A percentile compares a stretch with the other conserved stretches of the same genome.
These are phyloP conservation scores for Drosophila mettleri DNA, from an alignment of 2,888 invertebrate genomes.

Conservation along the genomic window DNA sequence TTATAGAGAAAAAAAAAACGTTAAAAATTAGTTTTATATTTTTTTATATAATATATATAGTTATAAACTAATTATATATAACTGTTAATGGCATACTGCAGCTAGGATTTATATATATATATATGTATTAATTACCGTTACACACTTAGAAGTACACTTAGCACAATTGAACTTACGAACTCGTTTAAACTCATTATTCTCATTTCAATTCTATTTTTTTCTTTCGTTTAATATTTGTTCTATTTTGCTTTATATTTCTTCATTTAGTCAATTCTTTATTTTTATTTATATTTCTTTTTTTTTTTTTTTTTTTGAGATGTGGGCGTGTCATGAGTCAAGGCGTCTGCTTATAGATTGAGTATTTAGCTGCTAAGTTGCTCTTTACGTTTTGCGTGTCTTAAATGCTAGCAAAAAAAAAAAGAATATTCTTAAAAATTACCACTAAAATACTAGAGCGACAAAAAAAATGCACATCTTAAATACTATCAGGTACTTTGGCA, in stretches of 20 bases:
- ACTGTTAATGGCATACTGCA: constrained; percentile 57
- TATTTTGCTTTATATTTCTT: constrained; percentile 2
- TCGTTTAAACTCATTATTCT: constrained; percentile 10
- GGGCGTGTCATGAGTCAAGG: constrained; percentile 74
- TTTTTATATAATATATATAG: constrained; percentile 16
- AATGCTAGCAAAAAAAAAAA: constrained; percentile 22
- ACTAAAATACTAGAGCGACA: constrained; percentile 25
- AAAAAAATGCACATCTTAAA: constrained; percentile 62
- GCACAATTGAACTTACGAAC: constrained; percentile 66
- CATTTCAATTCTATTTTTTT: not conserved
- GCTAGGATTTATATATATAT: constrained; percentile 53
- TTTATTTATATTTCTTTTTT: too few relatives aligned
- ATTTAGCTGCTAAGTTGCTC: constrained; percentile 41
- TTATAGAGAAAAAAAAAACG: constrained; percentile 29
- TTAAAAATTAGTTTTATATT: constrained; percentile 12
- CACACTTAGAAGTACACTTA: constrained; percentile 76
- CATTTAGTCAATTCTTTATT: too few relatives aligned
- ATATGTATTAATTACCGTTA: constrained; percentile 52
- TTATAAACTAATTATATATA: constrained; percentile 23
- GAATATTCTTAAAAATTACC: constrained; percentile 10
- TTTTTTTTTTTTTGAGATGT: constrained; percentile 27
- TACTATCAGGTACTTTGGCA: constrained; percentile 84
- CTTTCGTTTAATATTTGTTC: not conserved
- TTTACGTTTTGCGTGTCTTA: constrained; percentile 10
- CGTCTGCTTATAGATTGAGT: constrained; percentile 58